Conservation (phyloP, 2,797 vertebrate genomes). For the Sphaeramia orbicularis region DNA sequence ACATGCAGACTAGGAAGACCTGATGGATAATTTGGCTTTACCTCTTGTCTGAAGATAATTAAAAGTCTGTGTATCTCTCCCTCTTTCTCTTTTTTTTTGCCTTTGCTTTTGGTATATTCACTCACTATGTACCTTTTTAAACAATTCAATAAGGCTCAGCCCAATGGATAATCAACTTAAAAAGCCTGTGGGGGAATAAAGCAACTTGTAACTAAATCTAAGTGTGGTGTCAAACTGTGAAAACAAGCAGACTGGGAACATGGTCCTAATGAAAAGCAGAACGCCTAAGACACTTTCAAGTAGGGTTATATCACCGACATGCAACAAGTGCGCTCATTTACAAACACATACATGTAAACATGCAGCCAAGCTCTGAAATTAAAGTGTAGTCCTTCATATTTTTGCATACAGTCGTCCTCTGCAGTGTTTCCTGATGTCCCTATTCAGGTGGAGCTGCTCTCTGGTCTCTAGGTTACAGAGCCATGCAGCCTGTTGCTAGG, state of each 20-base stretch:
- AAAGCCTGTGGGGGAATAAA: conserved; percentile 72
- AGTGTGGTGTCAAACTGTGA: conserved; percentile 74
- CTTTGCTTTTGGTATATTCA: conserved; percentile 29
- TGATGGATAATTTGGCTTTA: conserved; percentile 55
- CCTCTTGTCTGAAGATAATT: conserved; percentile 59
- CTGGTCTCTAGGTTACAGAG: conserved; percentile 71
- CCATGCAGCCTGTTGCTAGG: conserved; percentile 70
- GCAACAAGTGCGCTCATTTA: conserved; percentile 39
- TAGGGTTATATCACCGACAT: conserved; percentile 32
- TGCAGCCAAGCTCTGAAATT: conserved; percentile 3
- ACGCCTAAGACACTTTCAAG: conserved; percentile 44
- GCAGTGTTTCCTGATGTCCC: conserved; percentile 25
- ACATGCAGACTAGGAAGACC: conserved; percentile 58
- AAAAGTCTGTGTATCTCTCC: conserved; percentile 29
- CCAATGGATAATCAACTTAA: conserved; percentile 75
- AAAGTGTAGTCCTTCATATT: background rate
- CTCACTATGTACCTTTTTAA: conserved; percentile 48
- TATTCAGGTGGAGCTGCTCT: conserved; percentile 49
- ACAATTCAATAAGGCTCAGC: conserved; percentile 66
- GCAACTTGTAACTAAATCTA: conserved; percentile 72
- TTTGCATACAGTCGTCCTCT: background rate
- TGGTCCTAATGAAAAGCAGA: conserved; percentile 75
- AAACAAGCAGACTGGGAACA: conserved; percentile 72
- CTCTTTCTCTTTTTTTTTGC: conserved; percentile 17
- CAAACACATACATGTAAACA: conserved; percentile 39